A percentile compares a stretch with the other conserved stretches of the same genome.
These are phyloP conservation scores for Agrenia bidenticulata DNA, from an alignment of 2,888 invertebrate species.

Conservation along the genomic window DNA sequence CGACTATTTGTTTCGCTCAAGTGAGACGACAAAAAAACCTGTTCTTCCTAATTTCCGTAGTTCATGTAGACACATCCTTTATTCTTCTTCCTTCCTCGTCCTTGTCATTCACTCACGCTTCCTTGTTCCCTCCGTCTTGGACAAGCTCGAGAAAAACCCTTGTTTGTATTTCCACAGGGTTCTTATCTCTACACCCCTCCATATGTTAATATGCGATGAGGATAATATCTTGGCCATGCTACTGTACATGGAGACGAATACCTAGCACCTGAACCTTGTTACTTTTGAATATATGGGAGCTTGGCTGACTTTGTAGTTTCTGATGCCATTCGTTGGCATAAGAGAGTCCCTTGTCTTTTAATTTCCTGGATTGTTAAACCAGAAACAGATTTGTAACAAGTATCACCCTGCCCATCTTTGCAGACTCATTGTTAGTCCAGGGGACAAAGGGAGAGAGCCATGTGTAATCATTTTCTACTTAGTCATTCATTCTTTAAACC, in stretches of 20 bases:
- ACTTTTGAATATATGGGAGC: no score
- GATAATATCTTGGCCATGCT: no score
- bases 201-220: no score
- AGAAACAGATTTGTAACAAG: slow-evolving; percentile 2
- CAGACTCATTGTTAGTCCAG: slow-evolving; percentile 5
- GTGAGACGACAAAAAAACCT: slow-evolving; percentile 7
- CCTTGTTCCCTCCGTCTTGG: not conserved
- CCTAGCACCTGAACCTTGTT: no score
- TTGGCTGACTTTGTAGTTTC: no score
- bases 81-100: slow-evolving; percentile 3
- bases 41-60: slow-evolving; percentile 10
- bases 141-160: no score
- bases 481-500: not conserved
- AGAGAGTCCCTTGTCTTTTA: not conserved
- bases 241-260: no score
- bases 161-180: no score
- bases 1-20: slow-evolving; percentile 19
- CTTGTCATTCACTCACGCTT: slow-evolving; percentile 8
- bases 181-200: no score
- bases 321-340: not conserved
- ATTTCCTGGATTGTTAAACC: slow-evolving; percentile 18
- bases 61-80: not conserved
- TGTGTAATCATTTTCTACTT: slow-evolving; percentile 9
- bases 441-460: slow-evolving; percentile 8
- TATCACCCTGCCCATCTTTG: not conserved